Base-by-base conservation (phyloP, 2,888 invertebrate genomes). In the Tipula unca region DNA sequence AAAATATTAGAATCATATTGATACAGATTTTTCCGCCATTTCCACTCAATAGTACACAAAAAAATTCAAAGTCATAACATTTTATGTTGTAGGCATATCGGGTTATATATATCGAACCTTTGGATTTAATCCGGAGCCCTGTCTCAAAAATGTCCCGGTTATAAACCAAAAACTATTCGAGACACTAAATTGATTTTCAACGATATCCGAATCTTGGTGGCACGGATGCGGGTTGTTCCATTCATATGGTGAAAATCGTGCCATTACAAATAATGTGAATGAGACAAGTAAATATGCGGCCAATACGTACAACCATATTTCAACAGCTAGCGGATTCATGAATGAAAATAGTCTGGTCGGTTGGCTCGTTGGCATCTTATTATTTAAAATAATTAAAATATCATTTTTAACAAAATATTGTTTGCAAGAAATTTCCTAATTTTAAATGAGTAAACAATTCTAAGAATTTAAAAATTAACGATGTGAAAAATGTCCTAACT, bases 131-230 rank as follows among this genome's bases (percentile, higher is more conserved):
- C 95, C 95, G 87, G 95, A 95, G 89, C 96, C 96, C 91, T 96
- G 96, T 87, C 96, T 94, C 89, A 97, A 94, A 90, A 97, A 95
- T 42, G 96, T 96, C 83, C 97, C 97, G 14, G 96, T 96, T 90
- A 96, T 96, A 91, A 97, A 97, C 97, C 97, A 97, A 91, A 97
- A 95, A 89, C 93, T 95, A 92, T 97, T 99, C 89, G 98, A 96
- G 86, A 99, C 94, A 87, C 96, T 97, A 93, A 99, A 99, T 92
- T 99, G 98, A 90, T 99, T 99, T 89, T 98, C 97, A 87, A 97
- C 93, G 87, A 96, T 93, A 90, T 97, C 97, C 84, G 95, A 95
- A 89, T 96, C 95, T 87, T 95, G 95, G 20, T 95, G 94, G 89
- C 96, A 96, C 0, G 96, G 95, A 89, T 96, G 94, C 5, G 94